Evolutionary conservation across 2,797 vertebrate genomes (phyloP), one percentile per base, ranked within the genome.

Genomic region (Gymnoscopelus braueri): DNA sequence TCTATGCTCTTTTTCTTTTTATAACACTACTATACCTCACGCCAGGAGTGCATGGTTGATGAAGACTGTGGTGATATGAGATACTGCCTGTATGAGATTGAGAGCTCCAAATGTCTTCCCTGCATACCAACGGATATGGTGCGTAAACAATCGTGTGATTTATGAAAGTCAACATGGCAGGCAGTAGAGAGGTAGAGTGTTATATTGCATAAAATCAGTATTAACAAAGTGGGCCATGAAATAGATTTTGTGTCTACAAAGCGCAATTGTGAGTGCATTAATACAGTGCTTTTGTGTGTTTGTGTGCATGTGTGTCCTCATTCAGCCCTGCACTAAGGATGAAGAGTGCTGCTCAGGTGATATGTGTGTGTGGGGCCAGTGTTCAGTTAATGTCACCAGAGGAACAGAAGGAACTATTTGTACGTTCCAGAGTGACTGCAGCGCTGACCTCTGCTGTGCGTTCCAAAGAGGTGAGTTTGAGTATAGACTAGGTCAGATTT

Each of bases 301-400:
- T 23, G 0, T 58, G 8, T 53, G 11, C 54, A 9, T 67, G 56
- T 69, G 50, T 71, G 51, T 80, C 2, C 3, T 35, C 15, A 3
- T 13, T 19, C 53, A 98, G 96, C 92, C 87, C 66, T 99, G 97
- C 84, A 92, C 89, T 0, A 94, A 95, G 67, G 96, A 98, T 0
- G 94, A 94, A 0, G 96, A 99, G 85, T 99, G 98, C 78, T 97
- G 96, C 13, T 93, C 88, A 3, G 94, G 93, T 8, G 94, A 95
- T 88, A 90, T 96, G 63, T 99, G 98, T n/a, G 94, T 95, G n/a
- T 98, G 96, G 97, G 98, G 97, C 0, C 86, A 92, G 78, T 99
- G 98, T 69, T 85, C 84, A 3, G 82, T 86, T 69, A 88, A 93
- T 9, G 79, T 84, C 49, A 85, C 87, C 44, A 86, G 35, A 71